Percentiles rank a stretch among this genome's conserved stretches.
Evolutionary conservation across 2,888 invertebrate species (phyloP).

Genomic region (Epiblema foenella): DNA sequence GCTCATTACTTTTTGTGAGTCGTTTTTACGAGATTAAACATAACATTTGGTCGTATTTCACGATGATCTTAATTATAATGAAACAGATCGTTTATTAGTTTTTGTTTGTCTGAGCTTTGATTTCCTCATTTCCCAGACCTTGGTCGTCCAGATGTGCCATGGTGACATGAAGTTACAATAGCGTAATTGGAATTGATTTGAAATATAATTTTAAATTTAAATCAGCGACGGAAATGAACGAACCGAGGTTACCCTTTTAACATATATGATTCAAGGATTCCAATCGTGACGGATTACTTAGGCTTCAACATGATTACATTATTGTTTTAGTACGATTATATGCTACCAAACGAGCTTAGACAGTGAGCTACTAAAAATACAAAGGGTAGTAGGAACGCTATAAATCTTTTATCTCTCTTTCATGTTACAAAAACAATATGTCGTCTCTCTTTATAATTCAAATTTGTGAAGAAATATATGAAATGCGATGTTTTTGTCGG

Average conservation of each 20-base stretch:
- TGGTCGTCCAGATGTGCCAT: slow-evolving; percentile 74
- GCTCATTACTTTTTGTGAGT: slow-evolving; percentile 59
- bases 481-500: background rate
- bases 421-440: slow-evolving; percentile 15
- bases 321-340: slow-evolving; percentile 32
- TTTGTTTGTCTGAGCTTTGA: slow-evolving; percentile 60
- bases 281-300: slow-evolving; percentile 45
- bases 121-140: slow-evolving; percentile 78
- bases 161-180: slow-evolving; percentile 58
- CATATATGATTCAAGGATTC: slow-evolving; percentile 53
- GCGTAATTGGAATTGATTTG: slow-evolving; percentile 55
- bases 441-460: slow-evolving; percentile 36
- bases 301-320: slow-evolving; percentile 24
- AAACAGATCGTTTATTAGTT: slow-evolving; percentile 69
- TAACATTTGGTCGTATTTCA: slow-evolving; percentile 59
- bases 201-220: slow-evolving; percentile 46
- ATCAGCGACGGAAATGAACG: slow-evolving; percentile 48
- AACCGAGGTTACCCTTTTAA: slow-evolving; percentile 50
- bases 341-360: background rate
- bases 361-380: slow-evolving; percentile 18
- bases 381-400: slow-evolving; percentile 13
- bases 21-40: slow-evolving; percentile 60
- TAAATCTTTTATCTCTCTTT: slow-evolving; percentile 17
- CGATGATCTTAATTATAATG: slow-evolving; percentile 72
- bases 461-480: slow-evolving; percentile 1